Evolutionary conservation across 2,888 invertebrate species (phyloP), one percentile per base, ranked within the genome.

Genomic region (Lamellibrachia satsuma): DNA sequence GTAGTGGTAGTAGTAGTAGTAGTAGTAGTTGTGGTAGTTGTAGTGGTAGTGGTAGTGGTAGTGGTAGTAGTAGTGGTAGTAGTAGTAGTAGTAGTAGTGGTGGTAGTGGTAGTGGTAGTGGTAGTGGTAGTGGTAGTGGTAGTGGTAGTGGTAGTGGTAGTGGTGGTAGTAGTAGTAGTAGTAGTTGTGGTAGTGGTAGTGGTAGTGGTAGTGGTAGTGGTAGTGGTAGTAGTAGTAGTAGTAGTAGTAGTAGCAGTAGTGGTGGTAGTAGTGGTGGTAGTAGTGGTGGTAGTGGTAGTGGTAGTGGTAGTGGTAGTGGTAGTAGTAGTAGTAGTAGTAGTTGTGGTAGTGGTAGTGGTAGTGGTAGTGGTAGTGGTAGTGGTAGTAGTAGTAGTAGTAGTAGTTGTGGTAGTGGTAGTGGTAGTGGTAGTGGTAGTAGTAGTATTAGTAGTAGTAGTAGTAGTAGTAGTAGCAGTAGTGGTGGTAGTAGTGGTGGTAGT

Each of bases 191-290:
- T 91, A 1, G 91, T 91, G 1, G 91, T 91, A 1, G 91, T 91
- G 1, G 91, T 91, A 1, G 91, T 1, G 1, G 91, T 91, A 91
- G 91, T 91, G 1, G 91, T 91, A 1, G 91, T 91, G 1, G 91
- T 91, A 1, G 91, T 91, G 51, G 91, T 91, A 1, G 91, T 91
- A 91, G 91, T 91, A 1, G 91, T 91, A 91, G 91, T 91, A 1
- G 91, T 1, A 91, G 91, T 91, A 91, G 91, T 91, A 91, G 91
- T 91, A 91, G 91, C 51, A 91, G 91, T 91, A 91, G 91, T 91
- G 1, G 91, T 91, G 1, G 91, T 91, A 91, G 91, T 91, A 91
- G 2, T 91, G 1, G 91, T 91, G 1, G 91, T 91, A 91, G 91
- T 91, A 91, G 91, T 91, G 1, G 91, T 91, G 1, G 91, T 91